These are phyloP conservation scores for Brotula barbata DNA, from an alignment of 2,797 vertebrate species.

Conservation along the genomic window DNA sequence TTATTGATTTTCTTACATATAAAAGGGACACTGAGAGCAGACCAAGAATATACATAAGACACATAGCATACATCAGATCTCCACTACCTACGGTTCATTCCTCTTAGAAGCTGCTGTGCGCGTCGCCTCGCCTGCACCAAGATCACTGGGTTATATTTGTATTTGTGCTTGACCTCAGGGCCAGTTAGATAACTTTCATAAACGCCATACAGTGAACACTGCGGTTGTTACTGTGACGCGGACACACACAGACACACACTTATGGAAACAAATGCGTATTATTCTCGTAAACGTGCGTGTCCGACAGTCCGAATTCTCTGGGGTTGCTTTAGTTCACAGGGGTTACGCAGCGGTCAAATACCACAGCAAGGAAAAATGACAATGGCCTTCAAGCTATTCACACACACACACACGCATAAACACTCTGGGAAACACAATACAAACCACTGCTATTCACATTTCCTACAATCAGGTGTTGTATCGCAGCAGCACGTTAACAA, in stretches of 20 bases:
- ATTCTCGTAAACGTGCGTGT: constrained; percentile 55
- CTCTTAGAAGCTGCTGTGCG: constrained; percentile 37
- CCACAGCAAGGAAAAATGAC: constrained; percentile 30
- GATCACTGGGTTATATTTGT: constrained; percentile 60
- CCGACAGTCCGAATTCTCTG: constrained; percentile 48
- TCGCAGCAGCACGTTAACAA: background rate
- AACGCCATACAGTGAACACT: constrained; percentile 40
- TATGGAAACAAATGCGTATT: constrained; percentile 52
- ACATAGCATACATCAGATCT: constrained; percentile 44
- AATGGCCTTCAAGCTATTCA: constrained; percentile 45
- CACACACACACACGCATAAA: constrained; percentile 23
- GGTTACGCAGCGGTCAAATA: constrained; percentile 63
- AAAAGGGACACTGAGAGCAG: constrained; percentile 49
- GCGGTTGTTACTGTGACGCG: constrained; percentile 44
- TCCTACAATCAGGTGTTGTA: constrained; percentile 31
- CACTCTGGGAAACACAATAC: constrained; percentile 11
- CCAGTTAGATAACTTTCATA: constrained; percentile 56
- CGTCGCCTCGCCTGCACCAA: constrained; percentile 31
- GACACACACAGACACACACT: constrained; percentile 25
- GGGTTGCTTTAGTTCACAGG: constrained; percentile 49
- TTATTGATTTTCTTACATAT: constrained; percentile 34
- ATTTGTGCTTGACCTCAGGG: constrained; percentile 59
- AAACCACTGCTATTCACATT: constrained; percentile 46
- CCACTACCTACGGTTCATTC: constrained; percentile 7
- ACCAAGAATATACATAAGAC: no score